These are phyloP conservation scores for Tinamus major DNA, from an alignment of 2,797 vertebrate species.

Conservation along the genomic window DNA sequence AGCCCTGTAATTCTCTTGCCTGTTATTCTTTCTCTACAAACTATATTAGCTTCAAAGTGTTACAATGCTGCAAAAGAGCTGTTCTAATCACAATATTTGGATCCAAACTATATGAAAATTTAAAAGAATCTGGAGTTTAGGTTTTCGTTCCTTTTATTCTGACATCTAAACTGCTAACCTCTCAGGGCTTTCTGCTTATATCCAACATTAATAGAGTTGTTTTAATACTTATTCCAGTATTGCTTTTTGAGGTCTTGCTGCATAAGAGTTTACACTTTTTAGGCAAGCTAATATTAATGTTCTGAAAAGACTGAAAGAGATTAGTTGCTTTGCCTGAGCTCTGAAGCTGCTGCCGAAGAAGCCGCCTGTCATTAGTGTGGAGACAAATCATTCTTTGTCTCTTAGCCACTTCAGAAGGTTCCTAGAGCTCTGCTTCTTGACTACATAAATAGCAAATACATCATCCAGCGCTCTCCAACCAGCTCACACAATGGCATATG, in stretches of 20 bases:
- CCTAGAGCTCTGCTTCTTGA: slow-evolving; percentile 35
- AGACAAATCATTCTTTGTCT: slow-evolving; percentile 45
- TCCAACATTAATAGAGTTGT: background rate
- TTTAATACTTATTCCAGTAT: background rate
- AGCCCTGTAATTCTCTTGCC: background rate
- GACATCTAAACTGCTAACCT: background rate
- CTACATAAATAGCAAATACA: slow-evolving; percentile 55
- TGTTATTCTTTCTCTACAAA: background rate
- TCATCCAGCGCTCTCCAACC: background rate
- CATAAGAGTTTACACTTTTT: background rate
- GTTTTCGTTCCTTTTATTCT: background rate
- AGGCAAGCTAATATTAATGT: background rate
- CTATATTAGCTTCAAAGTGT: background rate
- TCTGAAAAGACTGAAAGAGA: background rate
- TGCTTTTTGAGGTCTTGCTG: background rate
- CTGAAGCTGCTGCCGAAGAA: slow-evolving; percentile 11
- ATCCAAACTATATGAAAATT: background rate
- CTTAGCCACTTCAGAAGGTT: slow-evolving; percentile 36
- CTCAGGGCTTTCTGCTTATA: background rate
- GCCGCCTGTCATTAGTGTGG: slow-evolving; percentile 18
- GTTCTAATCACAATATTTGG: background rate
- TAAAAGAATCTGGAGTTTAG: background rate
- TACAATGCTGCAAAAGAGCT: background rate
- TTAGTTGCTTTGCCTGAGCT: background rate
- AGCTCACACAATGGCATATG: background rate